Evolutionary conservation across 1,140 invertebrate genomes (phyloP).

Genomic region (Megathymus violae): DNA sequence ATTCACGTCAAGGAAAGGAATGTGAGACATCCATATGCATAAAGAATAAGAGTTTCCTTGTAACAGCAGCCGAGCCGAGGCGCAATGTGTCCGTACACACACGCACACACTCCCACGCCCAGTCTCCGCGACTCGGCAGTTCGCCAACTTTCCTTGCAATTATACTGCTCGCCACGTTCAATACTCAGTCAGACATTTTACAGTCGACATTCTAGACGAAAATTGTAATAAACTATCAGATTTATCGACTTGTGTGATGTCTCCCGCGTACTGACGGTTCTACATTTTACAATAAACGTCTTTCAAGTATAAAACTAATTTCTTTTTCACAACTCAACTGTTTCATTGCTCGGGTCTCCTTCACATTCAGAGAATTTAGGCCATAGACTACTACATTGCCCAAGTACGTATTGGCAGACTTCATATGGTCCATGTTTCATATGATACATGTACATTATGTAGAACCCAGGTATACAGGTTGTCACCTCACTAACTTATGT

Average conservation of each 20-base stretch:
- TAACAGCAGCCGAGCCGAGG: conserved; percentile 38
- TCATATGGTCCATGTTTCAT: too few relatives aligned
- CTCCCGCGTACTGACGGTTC: conserved; percentile 10
- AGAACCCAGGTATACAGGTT: too few relatives aligned
- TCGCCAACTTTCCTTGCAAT: conserved; percentile 74
- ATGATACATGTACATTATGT: too few relatives aligned
- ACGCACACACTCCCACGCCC: conserved; percentile 48
- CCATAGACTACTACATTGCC: too few relatives aligned
- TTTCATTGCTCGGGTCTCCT: too few relatives aligned
- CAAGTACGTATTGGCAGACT: too few relatives aligned
- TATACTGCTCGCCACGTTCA: conserved; percentile 61
- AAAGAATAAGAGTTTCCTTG: conserved; percentile 71
- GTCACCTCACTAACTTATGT: too few relatives aligned
- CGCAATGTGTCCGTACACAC: conserved; percentile 48
- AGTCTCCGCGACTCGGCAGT: conserved; percentile 52
- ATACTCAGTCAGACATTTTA: conserved; percentile 64
- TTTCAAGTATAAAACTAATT: not conserved
- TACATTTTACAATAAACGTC: not conserved
- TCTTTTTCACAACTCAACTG: too few relatives aligned
- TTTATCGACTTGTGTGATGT: conserved; percentile 49
- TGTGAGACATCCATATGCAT: conserved; percentile 51
- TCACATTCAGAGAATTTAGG: too few relatives aligned
- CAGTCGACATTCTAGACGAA: conserved; percentile 60
- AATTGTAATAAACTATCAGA: conserved; percentile 75
- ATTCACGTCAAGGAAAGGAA: conserved; percentile 49